Evolutionary conservation across 2,113 vertebrate genomes (phyloP).

Genomic region (Collichthys lucidus): DNA sequence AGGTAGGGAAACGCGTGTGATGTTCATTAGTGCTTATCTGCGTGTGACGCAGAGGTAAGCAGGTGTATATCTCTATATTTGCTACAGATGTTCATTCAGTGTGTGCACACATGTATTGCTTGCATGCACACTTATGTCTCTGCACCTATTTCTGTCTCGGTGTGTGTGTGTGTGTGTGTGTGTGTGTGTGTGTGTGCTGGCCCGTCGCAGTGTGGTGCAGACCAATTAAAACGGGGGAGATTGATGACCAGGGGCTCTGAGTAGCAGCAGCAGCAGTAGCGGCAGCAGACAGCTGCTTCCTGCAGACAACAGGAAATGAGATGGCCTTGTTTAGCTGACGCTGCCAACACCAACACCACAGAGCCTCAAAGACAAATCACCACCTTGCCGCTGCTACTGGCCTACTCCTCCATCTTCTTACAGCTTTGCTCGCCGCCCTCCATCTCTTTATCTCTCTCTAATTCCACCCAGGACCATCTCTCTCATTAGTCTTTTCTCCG

Average conservation of each 20-base stretch:
- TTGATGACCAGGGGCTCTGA: constrained; percentile 79
- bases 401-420: constrained; percentile 63
- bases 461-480: constrained; percentile 39
- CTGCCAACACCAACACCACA: constrained; percentile 68
- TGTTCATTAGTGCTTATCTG: constrained; percentile 27
- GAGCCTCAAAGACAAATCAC: constrained; percentile 81
- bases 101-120: constrained; percentile 19
- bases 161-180: constrained; percentile 4
- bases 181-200: constrained; percentile 20
- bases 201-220: constrained; percentile 69
- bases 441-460: constrained; percentile 63
- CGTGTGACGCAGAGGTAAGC: neutral
- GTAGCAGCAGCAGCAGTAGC: constrained; percentile 62
- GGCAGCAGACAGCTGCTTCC: constrained; percentile 80
- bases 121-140: constrained; percentile 45
- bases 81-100: constrained; percentile 38
- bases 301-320: constrained; percentile 87
- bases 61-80: constrained; percentile 10
- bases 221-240: constrained; percentile 85
- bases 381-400: constrained; percentile 49
- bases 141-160: constrained; percentile 50
- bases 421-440: constrained; percentile 42
- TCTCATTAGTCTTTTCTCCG: constrained; percentile 51
- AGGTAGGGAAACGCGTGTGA: neutral
- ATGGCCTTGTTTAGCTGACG: constrained; percentile 84